phyloP scores from a whole-genome alignment of 2,797 vertebrate species.

The Ptychobarbus kaznakovi region DNA sequence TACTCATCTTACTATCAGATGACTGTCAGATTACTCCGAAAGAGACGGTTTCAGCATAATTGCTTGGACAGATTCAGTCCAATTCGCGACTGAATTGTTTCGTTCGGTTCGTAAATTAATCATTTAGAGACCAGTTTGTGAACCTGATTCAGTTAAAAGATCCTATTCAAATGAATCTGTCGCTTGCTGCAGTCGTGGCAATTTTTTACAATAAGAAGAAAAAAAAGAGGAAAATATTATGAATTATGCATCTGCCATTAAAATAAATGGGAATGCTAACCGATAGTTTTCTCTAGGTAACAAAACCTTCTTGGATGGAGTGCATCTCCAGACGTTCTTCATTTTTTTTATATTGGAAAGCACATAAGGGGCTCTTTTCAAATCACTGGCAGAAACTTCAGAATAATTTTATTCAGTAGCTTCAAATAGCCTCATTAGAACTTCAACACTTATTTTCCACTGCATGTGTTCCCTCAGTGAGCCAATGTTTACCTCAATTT shows the following conservation, averaged over 20 bases:
- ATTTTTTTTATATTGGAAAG: neutral
- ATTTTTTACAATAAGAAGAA: neutral
- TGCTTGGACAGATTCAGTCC: neutral
- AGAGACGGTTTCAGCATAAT: neutral
- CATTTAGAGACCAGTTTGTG: neutral
- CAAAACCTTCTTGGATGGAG: neutral
- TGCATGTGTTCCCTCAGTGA: constrained; percentile 12
- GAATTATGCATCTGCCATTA: neutral
- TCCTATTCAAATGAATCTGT: neutral
- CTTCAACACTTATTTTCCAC: constrained; percentile 15
- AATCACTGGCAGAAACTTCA: constrained; percentile 13
- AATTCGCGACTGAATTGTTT: neutral
- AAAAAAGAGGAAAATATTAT: neutral
- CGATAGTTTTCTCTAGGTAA: neutral
- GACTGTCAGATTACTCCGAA: neutral
- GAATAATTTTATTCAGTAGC: constrained; percentile 7
- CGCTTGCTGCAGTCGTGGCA: neutral
- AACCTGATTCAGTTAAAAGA: neutral
- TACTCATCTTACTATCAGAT: neutral
- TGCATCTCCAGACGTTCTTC: neutral
- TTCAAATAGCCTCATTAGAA: constrained; percentile 27
- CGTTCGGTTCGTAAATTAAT: too few relatives aligned
- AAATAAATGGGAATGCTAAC: neutral
- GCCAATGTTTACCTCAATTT: constrained; percentile 34
- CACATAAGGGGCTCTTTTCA: constrained; percentile 6